Evolutionary conservation across 2,113 vertebrate species (phyloP).

Genomic region (Fulica atra): DNA sequence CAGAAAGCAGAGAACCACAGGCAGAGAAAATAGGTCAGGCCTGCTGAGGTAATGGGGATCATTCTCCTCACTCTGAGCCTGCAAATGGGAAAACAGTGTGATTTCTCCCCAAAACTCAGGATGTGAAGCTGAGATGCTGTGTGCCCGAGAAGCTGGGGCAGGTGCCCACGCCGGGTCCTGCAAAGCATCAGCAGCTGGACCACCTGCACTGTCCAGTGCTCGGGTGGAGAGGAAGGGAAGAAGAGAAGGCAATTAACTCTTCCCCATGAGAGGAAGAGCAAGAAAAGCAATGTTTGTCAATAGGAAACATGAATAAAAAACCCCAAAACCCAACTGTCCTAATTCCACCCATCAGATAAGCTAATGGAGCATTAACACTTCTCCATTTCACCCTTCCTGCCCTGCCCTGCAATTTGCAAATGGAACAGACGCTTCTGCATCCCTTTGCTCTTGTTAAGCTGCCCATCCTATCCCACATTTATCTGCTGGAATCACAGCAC

Average conservation of each 20-base stretch:
- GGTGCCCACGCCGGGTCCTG: background rate
- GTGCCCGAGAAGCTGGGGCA: background rate
- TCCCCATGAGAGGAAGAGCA: background rate
- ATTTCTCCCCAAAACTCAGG: background rate
- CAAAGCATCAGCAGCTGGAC: background rate
- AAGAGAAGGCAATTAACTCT: background rate
- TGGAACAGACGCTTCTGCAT: background rate
- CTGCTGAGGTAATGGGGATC: background rate
- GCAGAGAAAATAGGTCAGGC: background rate
- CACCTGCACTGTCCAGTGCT: rapidly evolving
- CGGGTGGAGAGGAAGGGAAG: background rate
- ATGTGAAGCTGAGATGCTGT: background rate
- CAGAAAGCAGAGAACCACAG: background rate
- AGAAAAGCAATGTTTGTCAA: background rate
- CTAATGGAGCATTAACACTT: background rate
- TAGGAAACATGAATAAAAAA: background rate
- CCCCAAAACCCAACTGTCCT: background rate
- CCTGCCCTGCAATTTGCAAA: conserved; percentile 12
- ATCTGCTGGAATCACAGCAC: background rate
- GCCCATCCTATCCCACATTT: background rate
- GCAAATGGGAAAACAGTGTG: background rate
- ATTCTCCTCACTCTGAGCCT: background rate
- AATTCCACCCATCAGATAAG: conserved; percentile 9
- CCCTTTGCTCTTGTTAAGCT: background rate
- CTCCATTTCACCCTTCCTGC: conserved; percentile 50